phyloP scores from a whole-genome alignment of 2,888 invertebrate genomes.

The Drosophila engyochracea region DNA sequence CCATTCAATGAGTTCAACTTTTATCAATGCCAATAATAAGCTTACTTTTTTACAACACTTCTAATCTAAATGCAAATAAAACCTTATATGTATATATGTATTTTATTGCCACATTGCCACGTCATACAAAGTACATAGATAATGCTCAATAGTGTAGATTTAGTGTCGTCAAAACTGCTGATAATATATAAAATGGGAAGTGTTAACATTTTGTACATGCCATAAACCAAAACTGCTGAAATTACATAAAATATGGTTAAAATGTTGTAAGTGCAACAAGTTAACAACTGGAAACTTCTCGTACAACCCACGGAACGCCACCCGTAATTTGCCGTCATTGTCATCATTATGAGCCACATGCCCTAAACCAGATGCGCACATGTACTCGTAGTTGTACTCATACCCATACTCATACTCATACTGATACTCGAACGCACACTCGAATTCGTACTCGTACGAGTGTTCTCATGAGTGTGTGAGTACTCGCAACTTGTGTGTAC shows the following conservation, averaged over 20 bases:
- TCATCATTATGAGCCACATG: constrained; percentile 49
- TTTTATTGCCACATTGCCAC: constrained; percentile 1
- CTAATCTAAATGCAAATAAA: constrained; percentile 32
- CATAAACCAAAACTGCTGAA: not conserved
- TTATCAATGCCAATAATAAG: not conserved
- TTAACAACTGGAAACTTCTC: constrained; percentile 11
- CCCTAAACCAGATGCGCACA: constrained; percentile 80
- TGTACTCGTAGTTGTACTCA: constrained; percentile 25
- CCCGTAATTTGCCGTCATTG: constrained; percentile 61
- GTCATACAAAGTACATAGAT: constrained; percentile 14
- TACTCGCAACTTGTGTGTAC: not conserved
- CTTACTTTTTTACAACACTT: not conserved
- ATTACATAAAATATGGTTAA: not conserved
- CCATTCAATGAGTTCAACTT: too few species aligned
- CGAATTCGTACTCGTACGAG: constrained; percentile 26
- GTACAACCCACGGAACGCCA: constrained; percentile 44
- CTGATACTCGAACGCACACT: not conserved
- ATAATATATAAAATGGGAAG: not conserved
- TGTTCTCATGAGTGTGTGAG: constrained; percentile 24
- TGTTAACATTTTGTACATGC: not conserved
- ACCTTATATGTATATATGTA: not conserved
- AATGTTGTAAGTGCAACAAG: not conserved
- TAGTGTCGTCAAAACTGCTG: not conserved
- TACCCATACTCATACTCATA: constrained; percentile 6
- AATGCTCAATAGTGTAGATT: constrained; percentile 3